Evolutionary conservation across 2,113 vertebrate genomes (phyloP).

Genomic region (Eidolon helvum): DNA sequence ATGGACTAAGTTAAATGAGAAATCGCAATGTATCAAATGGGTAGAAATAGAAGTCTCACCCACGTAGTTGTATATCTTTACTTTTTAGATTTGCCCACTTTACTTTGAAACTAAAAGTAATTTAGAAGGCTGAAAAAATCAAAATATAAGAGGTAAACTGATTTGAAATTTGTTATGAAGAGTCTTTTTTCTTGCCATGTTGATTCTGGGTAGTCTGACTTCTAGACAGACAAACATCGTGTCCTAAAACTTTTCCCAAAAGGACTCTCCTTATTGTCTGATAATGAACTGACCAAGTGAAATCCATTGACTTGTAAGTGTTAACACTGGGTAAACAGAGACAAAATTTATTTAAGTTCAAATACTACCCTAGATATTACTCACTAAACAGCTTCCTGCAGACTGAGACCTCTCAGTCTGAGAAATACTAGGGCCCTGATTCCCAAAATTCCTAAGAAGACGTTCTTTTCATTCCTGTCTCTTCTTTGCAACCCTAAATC

Average conservation of each 20-base stretch:
- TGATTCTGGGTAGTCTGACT: neutral
- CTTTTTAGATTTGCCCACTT: neutral
- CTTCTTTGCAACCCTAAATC: neutral
- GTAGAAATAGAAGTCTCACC: neutral
- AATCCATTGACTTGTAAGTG: neutral
- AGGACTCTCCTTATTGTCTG: neutral
- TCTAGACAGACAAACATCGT: neutral
- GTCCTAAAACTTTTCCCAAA: neutral
- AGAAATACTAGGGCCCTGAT: neutral
- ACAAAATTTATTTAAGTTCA: neutral
- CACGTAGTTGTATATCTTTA: neutral
- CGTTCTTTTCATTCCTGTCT: neutral
- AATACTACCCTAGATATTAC: neutral
- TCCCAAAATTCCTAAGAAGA: neutral
- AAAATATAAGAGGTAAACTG: neutral
- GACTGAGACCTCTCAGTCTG: neutral
- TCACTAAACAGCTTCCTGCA: neutral
- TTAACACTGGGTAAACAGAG: neutral
- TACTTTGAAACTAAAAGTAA: neutral
- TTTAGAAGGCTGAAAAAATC: neutral
- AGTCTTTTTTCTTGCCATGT: too few relatives aligned
- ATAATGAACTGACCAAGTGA: neutral
- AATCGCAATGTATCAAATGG: neutral
- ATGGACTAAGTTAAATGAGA: neutral
- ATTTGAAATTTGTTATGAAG: too few relatives aligned